Conservation (phyloP, 2,888 invertebrate genomes). For the Sinopyrophorus schimmeli region DNA sequence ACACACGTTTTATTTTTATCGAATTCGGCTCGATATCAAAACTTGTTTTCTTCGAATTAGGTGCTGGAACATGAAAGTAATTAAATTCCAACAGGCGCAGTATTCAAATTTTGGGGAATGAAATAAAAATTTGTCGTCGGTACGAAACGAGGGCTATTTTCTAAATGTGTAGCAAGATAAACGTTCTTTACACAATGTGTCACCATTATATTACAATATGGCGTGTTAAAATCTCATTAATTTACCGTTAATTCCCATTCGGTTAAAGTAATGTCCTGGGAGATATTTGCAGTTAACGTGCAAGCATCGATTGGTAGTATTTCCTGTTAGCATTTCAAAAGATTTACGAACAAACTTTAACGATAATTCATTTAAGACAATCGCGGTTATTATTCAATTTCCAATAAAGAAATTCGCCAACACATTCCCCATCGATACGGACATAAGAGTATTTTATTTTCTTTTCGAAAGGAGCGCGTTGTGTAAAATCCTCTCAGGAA, state of each 20-base stretch:
- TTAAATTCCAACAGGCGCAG: too few species aligned
- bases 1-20: too few species aligned
- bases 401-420: conserved; percentile 1
- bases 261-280: conserved; percentile 12
- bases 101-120: too few species aligned
- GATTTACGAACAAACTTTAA: conserved; percentile 8
- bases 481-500: conserved; percentile 7
- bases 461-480: conserved; percentile 1
- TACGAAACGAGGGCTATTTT: too few species aligned
- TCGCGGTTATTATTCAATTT: conserved; percentile 4
- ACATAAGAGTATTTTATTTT: conserved; percentile 7
- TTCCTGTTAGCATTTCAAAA: conserved; percentile 6
- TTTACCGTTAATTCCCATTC: conserved; percentile 13
- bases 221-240: conserved; percentile 17
- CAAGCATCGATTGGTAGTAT: conserved; percentile 11
- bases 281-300: conserved; percentile 9
- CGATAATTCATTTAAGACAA: conserved; percentile 5
- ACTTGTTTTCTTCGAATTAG: too few species aligned
- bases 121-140: too few species aligned
- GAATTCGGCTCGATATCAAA: too few species aligned
- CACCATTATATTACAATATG: conserved; percentile 4
- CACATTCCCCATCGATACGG: conserved; percentile 2
- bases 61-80: too few species aligned
- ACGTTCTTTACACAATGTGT: conserved; percentile 7
- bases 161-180: too few species aligned